Evolutionary conservation across 2,113 vertebrate species (phyloP).

Genomic region (Aegithalos caudatus): DNA sequence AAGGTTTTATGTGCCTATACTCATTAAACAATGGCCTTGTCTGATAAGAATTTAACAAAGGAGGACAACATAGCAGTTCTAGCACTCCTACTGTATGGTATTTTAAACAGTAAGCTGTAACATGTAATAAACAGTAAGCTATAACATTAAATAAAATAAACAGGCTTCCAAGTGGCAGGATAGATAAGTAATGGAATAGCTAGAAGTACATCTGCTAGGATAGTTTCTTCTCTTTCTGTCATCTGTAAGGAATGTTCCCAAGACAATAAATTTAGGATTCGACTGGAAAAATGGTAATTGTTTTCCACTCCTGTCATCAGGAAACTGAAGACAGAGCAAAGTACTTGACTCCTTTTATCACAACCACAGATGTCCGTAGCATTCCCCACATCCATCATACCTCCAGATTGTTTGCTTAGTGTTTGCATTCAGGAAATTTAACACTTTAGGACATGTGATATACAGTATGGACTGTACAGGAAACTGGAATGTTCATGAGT

Average conservation of each 20-base stretch:
- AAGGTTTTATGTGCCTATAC: neutral
- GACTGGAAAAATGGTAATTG: neutral
- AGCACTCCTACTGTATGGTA: neutral
- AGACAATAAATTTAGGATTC: neutral
- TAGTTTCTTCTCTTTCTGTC: slow-evolving; percentile 14
- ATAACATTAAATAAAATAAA: neutral
- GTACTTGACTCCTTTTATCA: neutral
- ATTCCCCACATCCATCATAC: neutral
- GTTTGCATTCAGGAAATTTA: neutral
- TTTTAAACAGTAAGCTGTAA: neutral
- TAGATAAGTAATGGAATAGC: neutral
- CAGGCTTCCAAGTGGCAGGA: neutral
- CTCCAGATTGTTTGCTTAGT: neutral
- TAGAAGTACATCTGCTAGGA: neutral
- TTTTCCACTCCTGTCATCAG: slow-evolving; percentile 22
- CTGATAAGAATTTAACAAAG: neutral
- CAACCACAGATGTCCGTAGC: neutral
- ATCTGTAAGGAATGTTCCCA: slow-evolving; percentile 25
- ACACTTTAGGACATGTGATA: neutral
- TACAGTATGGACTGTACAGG: neutral
- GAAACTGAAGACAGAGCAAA: slow-evolving; percentile 5
- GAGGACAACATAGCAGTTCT: neutral
- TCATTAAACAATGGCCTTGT: neutral
- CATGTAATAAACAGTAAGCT: neutral
- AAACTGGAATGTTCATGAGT: neutral